Evolutionary conservation across 2,888 invertebrate species (phyloP).

Genomic region (Lamproptera curius): DNA sequence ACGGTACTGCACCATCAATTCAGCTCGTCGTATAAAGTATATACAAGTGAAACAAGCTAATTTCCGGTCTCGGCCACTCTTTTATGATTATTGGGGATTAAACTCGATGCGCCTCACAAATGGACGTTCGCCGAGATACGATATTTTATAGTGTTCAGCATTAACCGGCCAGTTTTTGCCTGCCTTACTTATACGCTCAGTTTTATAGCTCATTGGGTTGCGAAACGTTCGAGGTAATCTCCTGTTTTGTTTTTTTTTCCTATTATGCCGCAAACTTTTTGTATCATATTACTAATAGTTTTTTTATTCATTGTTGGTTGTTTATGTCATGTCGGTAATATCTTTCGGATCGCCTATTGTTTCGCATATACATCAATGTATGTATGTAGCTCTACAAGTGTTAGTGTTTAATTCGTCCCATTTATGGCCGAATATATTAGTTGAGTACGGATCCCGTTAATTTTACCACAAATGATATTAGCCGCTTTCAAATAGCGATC

Average conservation of each 20-base stretch:
- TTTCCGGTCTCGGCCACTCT: slow-evolving; percentile 54
- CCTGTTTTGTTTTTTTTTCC: background rate
- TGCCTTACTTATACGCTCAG: background rate
- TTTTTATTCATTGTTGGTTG: no score
- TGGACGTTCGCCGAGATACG: slow-evolving; percentile 2
- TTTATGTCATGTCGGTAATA: no score
- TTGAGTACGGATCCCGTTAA: no score
- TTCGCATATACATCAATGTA: no score
- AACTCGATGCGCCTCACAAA: slow-evolving; percentile 29
- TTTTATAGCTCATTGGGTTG: background rate
- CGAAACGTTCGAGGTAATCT: background rate
- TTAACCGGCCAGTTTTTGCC: background rate
- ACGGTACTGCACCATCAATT: slow-evolving; percentile 61
- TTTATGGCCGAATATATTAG: no score
- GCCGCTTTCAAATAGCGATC: slow-evolving; percentile 29
- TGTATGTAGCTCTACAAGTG: no score
- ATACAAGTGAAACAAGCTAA: slow-evolving; percentile 53
- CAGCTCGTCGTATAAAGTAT: slow-evolving; percentile 44
- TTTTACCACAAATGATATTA: background rate
- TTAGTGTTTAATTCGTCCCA: no score
- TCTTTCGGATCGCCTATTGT: no score
- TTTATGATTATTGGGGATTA: slow-evolving; percentile 50
- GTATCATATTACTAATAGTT: no score
- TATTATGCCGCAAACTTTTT: no score
- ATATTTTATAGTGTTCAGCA: background rate